Evolutionary conservation across 2,113 vertebrate genomes (phyloP).

Genomic region (Sapayoa aenigma): DNA sequence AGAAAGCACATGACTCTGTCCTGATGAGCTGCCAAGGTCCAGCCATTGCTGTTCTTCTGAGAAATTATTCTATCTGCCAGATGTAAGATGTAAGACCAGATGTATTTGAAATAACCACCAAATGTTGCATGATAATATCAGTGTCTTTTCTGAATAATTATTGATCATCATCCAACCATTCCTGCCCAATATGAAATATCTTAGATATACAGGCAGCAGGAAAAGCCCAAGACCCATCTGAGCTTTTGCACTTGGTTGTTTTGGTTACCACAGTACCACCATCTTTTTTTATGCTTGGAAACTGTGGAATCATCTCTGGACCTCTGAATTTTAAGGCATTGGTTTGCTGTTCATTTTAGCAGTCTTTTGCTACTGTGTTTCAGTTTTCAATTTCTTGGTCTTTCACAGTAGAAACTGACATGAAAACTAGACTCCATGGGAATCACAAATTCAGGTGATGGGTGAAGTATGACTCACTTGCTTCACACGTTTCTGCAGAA

Average conservation of each 20-base stretch:
- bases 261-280: not conserved
- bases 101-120: not conserved
- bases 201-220: not conserved
- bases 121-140: not conserved
- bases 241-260: not conserved
- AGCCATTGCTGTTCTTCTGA: not conserved
- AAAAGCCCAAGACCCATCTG: not conserved
- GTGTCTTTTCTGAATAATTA: not conserved
- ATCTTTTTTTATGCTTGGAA: not conserved
- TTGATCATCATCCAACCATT: not conserved
- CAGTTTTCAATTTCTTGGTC: not conserved
- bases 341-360: not conserved
- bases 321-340: not conserved
- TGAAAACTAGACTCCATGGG: not conserved
- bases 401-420: not conserved
- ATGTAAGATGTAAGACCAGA: conserved; percentile 2
- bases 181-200: not conserved
- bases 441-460: not conserved
- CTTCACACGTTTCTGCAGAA: not conserved
- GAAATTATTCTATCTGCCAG: not conserved
- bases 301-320: not conserved
- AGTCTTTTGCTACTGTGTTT: not conserved
- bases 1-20: not conserved
- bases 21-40: not conserved
- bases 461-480: not conserved